Evolutionary conservation across 2,888 invertebrate species (phyloP).

Genomic region (Alloscopus bannaensis): DNA sequence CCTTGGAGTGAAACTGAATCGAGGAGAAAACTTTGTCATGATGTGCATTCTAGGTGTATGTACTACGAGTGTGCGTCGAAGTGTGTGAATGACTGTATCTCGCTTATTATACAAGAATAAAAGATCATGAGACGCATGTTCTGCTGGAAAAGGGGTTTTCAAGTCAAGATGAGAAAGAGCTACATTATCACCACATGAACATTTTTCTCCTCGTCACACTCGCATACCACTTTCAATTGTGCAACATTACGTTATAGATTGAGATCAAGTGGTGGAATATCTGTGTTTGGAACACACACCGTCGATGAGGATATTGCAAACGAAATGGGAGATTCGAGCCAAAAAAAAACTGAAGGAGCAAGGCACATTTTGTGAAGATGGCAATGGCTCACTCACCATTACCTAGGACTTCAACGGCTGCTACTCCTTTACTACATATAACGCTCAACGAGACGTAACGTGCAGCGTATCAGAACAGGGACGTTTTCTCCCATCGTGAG

Average conservation of each 20-base stretch:
- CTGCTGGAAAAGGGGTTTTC: conserved; percentile 14
- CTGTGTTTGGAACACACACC: no score
- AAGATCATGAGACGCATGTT: conserved; percentile 44
- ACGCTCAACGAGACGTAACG: no score
- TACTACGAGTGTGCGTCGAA: conserved; percentile 36
- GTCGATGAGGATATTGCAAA: conserved; percentile 1
- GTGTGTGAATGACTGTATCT: conserved; percentile 57
- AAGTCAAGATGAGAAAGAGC: conserved; percentile 17
- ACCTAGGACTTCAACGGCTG: no score
- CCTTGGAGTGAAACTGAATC: conserved; percentile 27
- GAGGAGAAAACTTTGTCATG: conserved; percentile 17
- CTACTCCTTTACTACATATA: no score
- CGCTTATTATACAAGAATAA: conserved; percentile 24
- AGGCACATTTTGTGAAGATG: conserved; percentile 44
- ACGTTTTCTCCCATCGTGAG: no score
- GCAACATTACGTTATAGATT: conserved; percentile 41
- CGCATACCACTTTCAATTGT: conserved; percentile 51
- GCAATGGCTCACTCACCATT: conserved; percentile 54
- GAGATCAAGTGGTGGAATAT: conserved; percentile 40
- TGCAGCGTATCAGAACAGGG: no score
- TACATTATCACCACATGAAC: conserved; percentile 50
- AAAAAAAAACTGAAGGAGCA: conserved; percentile 26
- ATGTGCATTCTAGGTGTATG: conserved; percentile 18
- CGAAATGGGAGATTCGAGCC: conserved; percentile 12
- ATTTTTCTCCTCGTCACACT: conserved; percentile 41